phyloP scores from a whole-genome alignment of 2,113 vertebrate genomes.

The Galemys pyrenaicus region DNA sequence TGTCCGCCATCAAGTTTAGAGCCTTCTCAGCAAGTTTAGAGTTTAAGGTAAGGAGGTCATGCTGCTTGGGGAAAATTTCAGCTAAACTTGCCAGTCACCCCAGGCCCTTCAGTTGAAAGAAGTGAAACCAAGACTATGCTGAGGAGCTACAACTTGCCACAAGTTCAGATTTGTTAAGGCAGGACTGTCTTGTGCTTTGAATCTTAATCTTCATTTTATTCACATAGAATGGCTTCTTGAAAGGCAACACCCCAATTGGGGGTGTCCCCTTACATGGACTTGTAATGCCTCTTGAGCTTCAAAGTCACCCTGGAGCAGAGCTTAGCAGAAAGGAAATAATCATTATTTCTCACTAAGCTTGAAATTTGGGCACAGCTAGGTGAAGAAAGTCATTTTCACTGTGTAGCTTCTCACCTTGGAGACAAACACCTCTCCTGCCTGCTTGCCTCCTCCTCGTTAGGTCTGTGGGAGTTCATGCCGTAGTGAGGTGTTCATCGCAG shows the following conservation, averaged over 20 bases:
- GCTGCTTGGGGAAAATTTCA: background rate
- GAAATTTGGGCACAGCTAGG: background rate
- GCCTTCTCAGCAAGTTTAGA: background rate
- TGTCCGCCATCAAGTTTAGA: background rate
- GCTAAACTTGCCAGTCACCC: background rate
- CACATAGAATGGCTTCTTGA: background rate
- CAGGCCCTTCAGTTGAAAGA: background rate
- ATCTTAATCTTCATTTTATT: conserved; percentile 59
- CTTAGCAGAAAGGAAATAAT: conserved; percentile 37
- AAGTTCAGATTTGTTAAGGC: conserved; percentile 52
- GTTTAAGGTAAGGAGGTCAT: background rate
- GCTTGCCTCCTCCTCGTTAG: background rate
- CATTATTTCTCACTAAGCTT: conserved; percentile 15
- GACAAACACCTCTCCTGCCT: background rate
- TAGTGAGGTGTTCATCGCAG: background rate
- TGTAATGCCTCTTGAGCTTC: background rate
- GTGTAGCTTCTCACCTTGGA: background rate
- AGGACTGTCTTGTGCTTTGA: conserved; percentile 26
- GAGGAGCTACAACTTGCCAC: background rate
- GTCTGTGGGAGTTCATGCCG: background rate
- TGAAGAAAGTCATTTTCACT: background rate
- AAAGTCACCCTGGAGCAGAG: conserved; percentile 13
- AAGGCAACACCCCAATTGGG: background rate
- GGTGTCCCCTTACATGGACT: conserved; percentile 22
- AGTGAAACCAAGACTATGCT: background rate